Percentiles rank a stretch among this genome's conserved stretches.
These are phyloP conservation scores for Sminthurinus signatus DNA, from an alignment of 1,140 invertebrate genomes.

Conservation along the genomic window DNA sequence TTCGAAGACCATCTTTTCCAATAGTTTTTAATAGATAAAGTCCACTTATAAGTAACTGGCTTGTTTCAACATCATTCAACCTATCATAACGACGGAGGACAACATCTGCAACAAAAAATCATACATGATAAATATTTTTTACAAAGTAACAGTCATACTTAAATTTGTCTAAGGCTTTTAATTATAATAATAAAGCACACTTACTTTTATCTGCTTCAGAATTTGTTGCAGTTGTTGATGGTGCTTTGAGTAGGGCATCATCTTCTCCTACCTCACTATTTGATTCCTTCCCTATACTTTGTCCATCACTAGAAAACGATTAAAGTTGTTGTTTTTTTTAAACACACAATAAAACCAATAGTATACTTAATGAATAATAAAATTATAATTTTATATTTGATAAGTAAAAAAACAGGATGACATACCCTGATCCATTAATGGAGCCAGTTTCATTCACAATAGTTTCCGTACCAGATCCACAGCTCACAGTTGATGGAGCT, in stretches of 20 bases:
- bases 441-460: conserved; percentile 38
- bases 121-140: too few species aligned
- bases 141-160: too few species aligned
- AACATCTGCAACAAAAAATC: too few species aligned
- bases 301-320: conserved; percentile 32
- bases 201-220: conserved; percentile 38
- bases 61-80: conserved; percentile 38
- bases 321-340: too few species aligned
- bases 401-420: conserved; percentile 1
- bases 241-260: conserved; percentile 20
- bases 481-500: conserved; percentile 25
- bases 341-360: background rate
- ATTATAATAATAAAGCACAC: too few species aligned
- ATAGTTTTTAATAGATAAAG: conserved; percentile 38
- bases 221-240: conserved; percentile 11
- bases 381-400: too few species aligned
- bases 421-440: conserved; percentile 33
- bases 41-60: conserved; percentile 36
- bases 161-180: too few species aligned
- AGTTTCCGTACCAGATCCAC: conserved; percentile 35
- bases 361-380: background rate
- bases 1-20: conserved; percentile 28
- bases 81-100: conserved; percentile 41
- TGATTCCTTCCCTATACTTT: conserved; percentile 32
- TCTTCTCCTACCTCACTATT: conserved; percentile 33